Evolutionary conservation across 2,888 invertebrate genomes (phyloP).

Genomic region (Crocallis elinguaria): DNA sequence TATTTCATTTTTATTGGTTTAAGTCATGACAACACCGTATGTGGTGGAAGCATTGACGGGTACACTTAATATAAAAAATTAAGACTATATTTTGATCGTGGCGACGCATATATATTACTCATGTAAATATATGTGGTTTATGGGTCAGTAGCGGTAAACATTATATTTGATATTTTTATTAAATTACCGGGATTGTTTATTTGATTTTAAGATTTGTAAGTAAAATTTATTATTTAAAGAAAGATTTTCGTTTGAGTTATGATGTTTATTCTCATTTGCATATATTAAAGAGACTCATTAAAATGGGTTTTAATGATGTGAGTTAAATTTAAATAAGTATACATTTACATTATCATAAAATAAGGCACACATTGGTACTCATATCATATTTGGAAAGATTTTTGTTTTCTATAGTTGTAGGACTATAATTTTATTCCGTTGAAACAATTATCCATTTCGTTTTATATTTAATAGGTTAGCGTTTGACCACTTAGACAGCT

Average conservation of each 20-base stretch:
- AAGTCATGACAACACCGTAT: constrained; percentile 80
- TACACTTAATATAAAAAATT: constrained; percentile 71
- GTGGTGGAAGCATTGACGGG: constrained; percentile 72
- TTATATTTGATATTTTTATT: constrained; percentile 46
- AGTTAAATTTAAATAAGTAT: too few relatives aligned
- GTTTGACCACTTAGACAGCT: too few relatives aligned
- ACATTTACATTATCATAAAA: too few relatives aligned
- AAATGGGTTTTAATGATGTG: too few relatives aligned
- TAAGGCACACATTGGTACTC: too few relatives aligned
- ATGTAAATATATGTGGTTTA: constrained; percentile 56
- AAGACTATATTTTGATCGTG: constrained; percentile 71
- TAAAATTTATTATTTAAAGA: constrained; percentile 10
- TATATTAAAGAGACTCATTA: not conserved
- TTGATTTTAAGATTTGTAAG: too few relatives aligned
- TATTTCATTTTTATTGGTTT: constrained; percentile 80
- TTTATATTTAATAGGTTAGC: too few relatives aligned
- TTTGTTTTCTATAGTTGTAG: too few relatives aligned
- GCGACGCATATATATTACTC: constrained; percentile 57
- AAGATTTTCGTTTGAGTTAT: not conserved
- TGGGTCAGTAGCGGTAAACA: constrained; percentile 58
- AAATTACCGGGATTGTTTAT: constrained; percentile 44
- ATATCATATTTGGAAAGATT: too few relatives aligned
- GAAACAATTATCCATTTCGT: too few relatives aligned
- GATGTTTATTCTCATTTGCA: not conserved
- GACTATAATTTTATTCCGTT: too few relatives aligned